A percentile compares a stretch with the other conserved stretches of the same genome.
Conservation (phyloP, 1,140 invertebrate genomes). For the Papilio helenus region DNA sequence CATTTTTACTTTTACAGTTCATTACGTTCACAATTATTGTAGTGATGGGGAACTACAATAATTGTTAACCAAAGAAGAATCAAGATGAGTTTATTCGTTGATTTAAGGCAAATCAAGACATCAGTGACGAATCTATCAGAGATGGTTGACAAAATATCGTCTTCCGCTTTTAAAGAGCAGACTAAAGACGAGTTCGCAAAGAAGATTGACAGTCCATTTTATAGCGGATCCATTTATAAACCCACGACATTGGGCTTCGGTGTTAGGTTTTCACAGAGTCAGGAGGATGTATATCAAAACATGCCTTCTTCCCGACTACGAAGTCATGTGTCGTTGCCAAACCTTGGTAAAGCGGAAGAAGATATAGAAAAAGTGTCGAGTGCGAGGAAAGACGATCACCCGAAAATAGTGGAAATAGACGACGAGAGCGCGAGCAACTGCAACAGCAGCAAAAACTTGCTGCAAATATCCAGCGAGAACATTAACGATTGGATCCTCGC, state of each 20-base stretch:
- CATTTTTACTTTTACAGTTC: conserved; percentile 43
- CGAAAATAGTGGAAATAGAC: conserved; percentile 74
- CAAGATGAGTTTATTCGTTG: conserved; percentile 78
- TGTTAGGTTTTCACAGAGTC: conserved; percentile 74
- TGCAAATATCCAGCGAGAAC: conserved; percentile 63
- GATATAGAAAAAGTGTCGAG: conserved; percentile 54
- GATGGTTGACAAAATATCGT: conserved; percentile 79
- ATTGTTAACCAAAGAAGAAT: conserved; percentile 29
- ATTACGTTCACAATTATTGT: not conserved
- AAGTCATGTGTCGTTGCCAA: conserved; percentile 76
- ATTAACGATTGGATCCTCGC: conserved; percentile 71
- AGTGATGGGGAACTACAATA: conserved; percentile 26
- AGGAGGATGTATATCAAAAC: conserved; percentile 72
- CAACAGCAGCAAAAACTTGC: conserved; percentile 46
- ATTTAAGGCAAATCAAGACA: conserved; percentile 75
- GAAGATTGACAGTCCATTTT: conserved; percentile 54
- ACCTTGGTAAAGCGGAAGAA: conserved; percentile 69
- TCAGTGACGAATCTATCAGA: conserved; percentile 77
- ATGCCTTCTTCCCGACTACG: conserved; percentile 74
- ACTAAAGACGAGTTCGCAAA: conserved; percentile 54
- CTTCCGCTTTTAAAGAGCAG: conserved; percentile 62
- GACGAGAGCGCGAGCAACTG: conserved; percentile 53
- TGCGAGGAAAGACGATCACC: conserved; percentile 47
- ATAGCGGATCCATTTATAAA: conserved; percentile 68
- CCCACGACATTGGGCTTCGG: conserved; percentile 73